A percentile compares a stretch with the other conserved stretches of the same genome.
Evolutionary conservation across 64 coral and sea anemone genomes (phyloP).

Genomic region (Exaiptasia diaphana): DNA sequence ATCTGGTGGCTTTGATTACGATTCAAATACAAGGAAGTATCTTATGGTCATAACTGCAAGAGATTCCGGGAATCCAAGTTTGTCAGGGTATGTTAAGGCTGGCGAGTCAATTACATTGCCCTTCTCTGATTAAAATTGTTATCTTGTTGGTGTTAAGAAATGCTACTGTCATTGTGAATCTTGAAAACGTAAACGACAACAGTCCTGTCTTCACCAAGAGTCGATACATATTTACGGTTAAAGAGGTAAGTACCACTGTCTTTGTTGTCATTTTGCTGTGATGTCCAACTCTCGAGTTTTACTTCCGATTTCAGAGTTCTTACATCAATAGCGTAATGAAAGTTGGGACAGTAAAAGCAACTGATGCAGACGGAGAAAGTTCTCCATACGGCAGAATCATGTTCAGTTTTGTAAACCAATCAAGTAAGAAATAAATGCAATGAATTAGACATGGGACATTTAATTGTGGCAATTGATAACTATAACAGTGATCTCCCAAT

Average conservation of each 20-base stretch:
- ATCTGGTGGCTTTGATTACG: slow-evolving; percentile 67
- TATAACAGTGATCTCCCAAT: too few species aligned
- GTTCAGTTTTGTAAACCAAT: slow-evolving; percentile 84
- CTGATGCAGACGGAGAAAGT: slow-evolving; percentile 46
- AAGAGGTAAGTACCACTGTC: slow-evolving; percentile 60
- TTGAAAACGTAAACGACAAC: slow-evolving; percentile 93
- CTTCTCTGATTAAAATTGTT: neutral
- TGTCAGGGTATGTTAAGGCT: slow-evolving; percentile 53
- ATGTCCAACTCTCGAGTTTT: neutral
- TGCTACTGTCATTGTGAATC: slow-evolving; percentile 66
- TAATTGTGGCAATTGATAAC: too few species aligned
- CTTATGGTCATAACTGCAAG: slow-evolving; percentile 54
- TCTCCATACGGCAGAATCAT: slow-evolving; percentile 64
- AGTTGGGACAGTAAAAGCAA: slow-evolving; percentile 67
- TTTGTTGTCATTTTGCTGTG: neutral
- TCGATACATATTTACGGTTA: slow-evolving; percentile 53
- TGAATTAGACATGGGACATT: too few species aligned
- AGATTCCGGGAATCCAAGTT: slow-evolving; percentile 60
- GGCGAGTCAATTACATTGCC: neutral
- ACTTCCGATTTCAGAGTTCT: slow-evolving; percentile 44
- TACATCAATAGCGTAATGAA: slow-evolving; percentile 48
- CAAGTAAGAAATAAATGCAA: slow-evolving; percentile 69
- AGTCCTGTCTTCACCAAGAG: slow-evolving; percentile 58
- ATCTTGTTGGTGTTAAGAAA: slow-evolving; percentile 37
- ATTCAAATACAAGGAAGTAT: slow-evolving; percentile 50